Evolutionary conservation across 1,140 invertebrate species (phyloP).

Genomic region (Chlorops oryzae): DNA sequence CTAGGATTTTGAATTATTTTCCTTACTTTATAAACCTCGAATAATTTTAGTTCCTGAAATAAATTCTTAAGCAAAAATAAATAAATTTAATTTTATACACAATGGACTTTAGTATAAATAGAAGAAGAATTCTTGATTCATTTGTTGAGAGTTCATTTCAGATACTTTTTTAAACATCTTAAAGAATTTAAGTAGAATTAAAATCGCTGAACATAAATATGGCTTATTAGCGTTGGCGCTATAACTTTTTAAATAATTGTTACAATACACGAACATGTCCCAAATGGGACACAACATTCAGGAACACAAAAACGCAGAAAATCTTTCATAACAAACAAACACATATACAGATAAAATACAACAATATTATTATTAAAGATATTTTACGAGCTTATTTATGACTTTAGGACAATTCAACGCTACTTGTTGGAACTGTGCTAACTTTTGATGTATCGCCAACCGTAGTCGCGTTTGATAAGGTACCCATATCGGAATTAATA

Average conservation of each 20-base stretch:
- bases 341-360: neutral
- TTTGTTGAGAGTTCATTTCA: neutral
- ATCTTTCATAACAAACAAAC: neutral
- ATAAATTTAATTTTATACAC: too few species aligned
- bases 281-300: neutral
- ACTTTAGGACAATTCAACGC: too few species aligned
- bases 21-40: too few species aligned
- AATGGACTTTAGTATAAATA: neutral
- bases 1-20: too few species aligned
- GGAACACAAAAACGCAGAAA: neutral
- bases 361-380: too few species aligned
- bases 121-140: neutral
- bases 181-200: too few species aligned
- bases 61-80: too few species aligned
- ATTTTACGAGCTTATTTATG: too few species aligned
- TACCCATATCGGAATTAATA: constrained; percentile 23
- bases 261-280: neutral
- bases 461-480: constrained; percentile 5
- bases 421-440: too few species aligned
- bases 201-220: neutral
- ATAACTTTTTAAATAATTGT: neutral
- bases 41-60: too few species aligned
- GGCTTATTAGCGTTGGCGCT: neutral
- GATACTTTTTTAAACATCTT: neutral
- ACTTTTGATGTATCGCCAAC: constrained; percentile 12